Percentiles rank a stretch among this genome's conserved stretches.
Evolutionary conservation across 2,888 invertebrate species (phyloP).

Genomic region (Hyposoter didymator): DNA sequence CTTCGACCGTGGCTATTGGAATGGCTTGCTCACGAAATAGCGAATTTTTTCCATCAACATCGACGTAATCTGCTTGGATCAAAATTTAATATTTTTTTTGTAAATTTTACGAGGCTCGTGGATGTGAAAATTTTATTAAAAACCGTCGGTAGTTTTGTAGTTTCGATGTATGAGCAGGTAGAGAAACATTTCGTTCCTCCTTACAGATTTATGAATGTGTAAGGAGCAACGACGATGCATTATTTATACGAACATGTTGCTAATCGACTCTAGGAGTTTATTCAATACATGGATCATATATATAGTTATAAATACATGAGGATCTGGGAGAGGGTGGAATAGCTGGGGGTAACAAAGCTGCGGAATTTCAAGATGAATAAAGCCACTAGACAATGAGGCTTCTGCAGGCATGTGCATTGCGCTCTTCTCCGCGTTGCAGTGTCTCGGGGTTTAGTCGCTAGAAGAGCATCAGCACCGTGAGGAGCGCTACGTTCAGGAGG

Average conservation of each 20-base stretch:
- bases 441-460: conserved; percentile 22
- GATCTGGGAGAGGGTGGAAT: background rate
- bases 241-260: background rate
- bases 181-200: background rate
- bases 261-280: background rate
- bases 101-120: background rate
- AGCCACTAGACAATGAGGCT: conserved; percentile 50
- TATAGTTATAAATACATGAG: background rate
- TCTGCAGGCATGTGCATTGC: conserved; percentile 8
- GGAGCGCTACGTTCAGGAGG: background rate
- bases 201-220: background rate
- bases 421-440: background rate
- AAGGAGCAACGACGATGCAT: background rate
- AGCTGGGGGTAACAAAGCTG: conserved; percentile 29
- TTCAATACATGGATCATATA: conserved; percentile 26
- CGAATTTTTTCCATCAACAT: background rate
- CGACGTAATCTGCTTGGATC: background rate
- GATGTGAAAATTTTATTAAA: background rate
- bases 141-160: background rate
- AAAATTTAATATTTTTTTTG: background rate
- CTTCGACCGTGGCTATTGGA: background rate
- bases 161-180: background rate
- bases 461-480: conserved; percentile 14
- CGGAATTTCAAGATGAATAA: conserved; percentile 47
- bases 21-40: background rate